phyloP scores from a whole-genome alignment of 2,888 invertebrate species.

The Cerastoderma edule region DNA sequence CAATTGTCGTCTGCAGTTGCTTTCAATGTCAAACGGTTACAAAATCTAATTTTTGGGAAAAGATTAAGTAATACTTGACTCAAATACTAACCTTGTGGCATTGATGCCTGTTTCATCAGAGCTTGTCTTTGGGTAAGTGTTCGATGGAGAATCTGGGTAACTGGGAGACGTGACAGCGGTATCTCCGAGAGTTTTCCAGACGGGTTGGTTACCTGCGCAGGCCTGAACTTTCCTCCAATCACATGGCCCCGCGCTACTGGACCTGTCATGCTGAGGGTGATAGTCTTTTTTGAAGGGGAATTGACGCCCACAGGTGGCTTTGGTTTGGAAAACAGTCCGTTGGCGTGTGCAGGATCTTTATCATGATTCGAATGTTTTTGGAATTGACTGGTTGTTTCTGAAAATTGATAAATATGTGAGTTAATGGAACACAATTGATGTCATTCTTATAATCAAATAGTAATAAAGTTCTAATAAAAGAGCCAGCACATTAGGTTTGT shows the following conservation, averaged over 20 bases:
- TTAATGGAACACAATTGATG: too few species aligned
- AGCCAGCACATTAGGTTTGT: too few species aligned
- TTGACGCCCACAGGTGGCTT: conserved; percentile 7
- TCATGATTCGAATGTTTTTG: conserved; percentile 15
- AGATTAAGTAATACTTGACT: too few species aligned
- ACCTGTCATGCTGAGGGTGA: conserved; percentile 41
- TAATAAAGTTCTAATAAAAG: too few species aligned
- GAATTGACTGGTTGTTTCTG: not conserved
- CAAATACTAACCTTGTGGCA: conserved; percentile 23
- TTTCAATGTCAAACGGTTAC: too few species aligned
- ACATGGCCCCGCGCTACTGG: conserved; percentile 15
- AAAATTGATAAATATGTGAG: not conserved
- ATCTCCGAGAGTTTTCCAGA: conserved; percentile 9
- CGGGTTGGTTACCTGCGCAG: not conserved
- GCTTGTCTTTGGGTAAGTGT: conserved; percentile 72
- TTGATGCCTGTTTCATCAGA: conserved; percentile 43
- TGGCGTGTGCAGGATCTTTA: not conserved
- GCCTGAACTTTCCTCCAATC: not conserved
- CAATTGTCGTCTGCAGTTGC: too few species aligned
- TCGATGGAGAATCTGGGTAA: conserved; percentile 74
- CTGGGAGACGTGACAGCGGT: conserved; percentile 52
- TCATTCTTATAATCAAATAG: too few species aligned
- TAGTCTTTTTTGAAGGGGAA: conserved; percentile 37
- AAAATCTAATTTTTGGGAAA: too few species aligned
- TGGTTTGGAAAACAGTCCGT: conserved; percentile 12